A percentile compares a stretch with the other conserved stretches of the same genome.
Conservation (phyloP, 2,113 vertebrate genomes). For the Clupea harengus region DNA sequence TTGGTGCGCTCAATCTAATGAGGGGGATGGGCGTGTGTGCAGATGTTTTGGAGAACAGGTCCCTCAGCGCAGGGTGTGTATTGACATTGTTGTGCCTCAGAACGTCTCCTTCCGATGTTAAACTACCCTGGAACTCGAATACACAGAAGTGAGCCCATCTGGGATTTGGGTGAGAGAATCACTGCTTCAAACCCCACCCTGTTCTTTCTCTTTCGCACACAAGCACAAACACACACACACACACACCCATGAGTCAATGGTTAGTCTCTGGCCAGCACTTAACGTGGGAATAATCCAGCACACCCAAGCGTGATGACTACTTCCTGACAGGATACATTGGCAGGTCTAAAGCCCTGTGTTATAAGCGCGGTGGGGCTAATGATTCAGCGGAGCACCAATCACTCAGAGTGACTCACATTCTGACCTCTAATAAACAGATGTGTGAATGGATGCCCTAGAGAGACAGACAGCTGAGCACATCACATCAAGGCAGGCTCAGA, state of each 20-base stretch:
- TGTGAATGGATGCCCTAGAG: background rate
- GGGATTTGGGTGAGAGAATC: conserved; percentile 14
- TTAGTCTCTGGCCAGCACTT: background rate
- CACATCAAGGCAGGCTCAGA: background rate
- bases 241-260: background rate
- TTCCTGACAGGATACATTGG: background rate
- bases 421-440: background rate
- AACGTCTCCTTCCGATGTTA: conserved; percentile 11
- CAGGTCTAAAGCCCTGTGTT: background rate
- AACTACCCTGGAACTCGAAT: background rate
- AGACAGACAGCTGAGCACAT: background rate
- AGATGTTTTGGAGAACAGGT: conserved; percentile 18
- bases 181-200: conserved; percentile 28
- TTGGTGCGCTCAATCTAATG: background rate
- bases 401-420: background rate
- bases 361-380: background rate
- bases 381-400: background rate
- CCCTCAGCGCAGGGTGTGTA: conserved; percentile 32
- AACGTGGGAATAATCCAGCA: background rate
- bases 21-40: conserved; percentile 18
- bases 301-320: background rate
- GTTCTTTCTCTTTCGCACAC: background rate
- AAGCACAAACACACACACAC: background rate
- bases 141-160: conserved; percentile 32
- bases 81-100: conserved; percentile 13